A percentile compares a stretch with the other conserved stretches of the same genome.
These are phyloP conservation scores for Zonotrichia leucophrys DNA, from an alignment of 2,113 vertebrate species.

Conservation along the genomic window DNA sequence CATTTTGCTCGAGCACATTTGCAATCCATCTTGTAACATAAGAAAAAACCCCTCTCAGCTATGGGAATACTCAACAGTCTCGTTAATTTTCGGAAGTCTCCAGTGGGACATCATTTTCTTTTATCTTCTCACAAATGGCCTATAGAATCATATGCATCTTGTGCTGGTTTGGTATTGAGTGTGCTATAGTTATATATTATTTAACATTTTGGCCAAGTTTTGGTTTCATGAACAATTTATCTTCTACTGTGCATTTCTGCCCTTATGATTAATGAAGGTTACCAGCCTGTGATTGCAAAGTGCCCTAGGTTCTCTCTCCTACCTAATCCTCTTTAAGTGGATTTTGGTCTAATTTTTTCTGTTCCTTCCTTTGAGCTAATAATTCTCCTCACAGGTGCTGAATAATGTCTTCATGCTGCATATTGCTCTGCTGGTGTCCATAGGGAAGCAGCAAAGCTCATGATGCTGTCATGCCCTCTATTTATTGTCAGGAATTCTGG, in stretches of 20 bases:
- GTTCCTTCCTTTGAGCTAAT: background rate
- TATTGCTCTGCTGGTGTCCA: background rate
- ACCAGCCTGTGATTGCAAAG: background rate
- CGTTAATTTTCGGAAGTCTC: conserved; percentile 31
- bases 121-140: conserved; percentile 23
- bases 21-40: background rate
- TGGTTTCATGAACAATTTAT: conserved; percentile 4
- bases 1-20: background rate
- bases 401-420: background rate
- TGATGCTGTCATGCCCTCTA: background rate
- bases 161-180: conserved; percentile 3
- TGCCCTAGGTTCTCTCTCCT: background rate
- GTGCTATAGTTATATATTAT: conserved; percentile 5
- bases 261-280: conserved; percentile 28
- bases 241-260: background rate
- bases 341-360: conserved; percentile 10
- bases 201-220: conserved; percentile 44
- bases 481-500: conserved; percentile 11
- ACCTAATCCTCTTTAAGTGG: conserved; percentile 23
- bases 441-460: conserved; percentile 4
- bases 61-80: background rate
- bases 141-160: conserved; percentile 17
- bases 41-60: background rate
- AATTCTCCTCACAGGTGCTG: background rate
- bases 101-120: background rate